These are phyloP conservation scores for Rhinoptilus africanus DNA, from an alignment of 2,113 vertebrate species.

Conservation along the genomic window DNA sequence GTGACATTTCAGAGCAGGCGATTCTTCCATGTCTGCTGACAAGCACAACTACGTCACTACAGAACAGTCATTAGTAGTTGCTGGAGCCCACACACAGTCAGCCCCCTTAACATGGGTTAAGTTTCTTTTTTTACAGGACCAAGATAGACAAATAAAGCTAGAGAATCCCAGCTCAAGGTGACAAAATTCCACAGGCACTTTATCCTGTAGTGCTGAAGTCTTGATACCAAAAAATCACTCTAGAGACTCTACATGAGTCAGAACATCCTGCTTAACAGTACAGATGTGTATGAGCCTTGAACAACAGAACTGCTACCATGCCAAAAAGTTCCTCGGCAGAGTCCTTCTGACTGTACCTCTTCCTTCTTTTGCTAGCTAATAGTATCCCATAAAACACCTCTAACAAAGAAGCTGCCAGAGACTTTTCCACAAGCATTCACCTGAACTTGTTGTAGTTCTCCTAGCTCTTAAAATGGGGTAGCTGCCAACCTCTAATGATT, in stretches of 20 bases:
- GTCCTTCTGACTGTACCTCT: neutral
- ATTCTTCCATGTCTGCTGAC: neutral
- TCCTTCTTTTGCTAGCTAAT: neutral
- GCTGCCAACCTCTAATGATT: constrained; percentile 96
- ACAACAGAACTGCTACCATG: neutral
- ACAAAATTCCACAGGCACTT: neutral
- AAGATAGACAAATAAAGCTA: neutral
- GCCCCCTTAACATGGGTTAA: too few species aligned
- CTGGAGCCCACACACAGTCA: neutral
- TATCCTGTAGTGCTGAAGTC: neutral
- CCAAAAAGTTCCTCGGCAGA: neutral
- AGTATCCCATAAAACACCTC: neutral
- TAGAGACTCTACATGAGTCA: neutral
- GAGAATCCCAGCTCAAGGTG: neutral
- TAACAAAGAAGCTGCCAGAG: neutral
- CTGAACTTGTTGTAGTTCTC: constrained; percentile 88
- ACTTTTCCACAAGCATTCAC: constrained; percentile 58
- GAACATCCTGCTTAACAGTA: neutral
- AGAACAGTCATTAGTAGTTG: too few species aligned
- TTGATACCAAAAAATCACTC: neutral
- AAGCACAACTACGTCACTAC: neutral
- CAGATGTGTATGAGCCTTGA: neutral
- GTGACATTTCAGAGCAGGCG: neutral
- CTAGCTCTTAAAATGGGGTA: constrained; percentile 93
- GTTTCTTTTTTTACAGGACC: neutral